Evolutionary conservation across 2,888 invertebrate genomes (phyloP), one percentile per base, ranked within the genome.

Genomic region (Habrosyne pyritoides): DNA sequence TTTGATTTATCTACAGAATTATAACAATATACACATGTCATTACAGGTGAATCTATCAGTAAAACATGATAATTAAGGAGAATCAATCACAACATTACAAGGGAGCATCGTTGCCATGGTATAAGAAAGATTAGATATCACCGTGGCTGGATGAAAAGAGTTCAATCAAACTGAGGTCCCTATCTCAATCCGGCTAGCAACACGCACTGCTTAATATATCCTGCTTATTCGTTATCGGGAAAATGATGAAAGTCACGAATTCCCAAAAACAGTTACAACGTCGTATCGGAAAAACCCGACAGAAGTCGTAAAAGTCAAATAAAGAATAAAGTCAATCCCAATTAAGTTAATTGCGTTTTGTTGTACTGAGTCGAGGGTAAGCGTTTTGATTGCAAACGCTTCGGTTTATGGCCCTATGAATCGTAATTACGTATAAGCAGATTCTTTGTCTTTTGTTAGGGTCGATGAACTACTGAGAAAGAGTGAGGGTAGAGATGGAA

Each of bases 271-370:
- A 42, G 42, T 30, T 28, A 49, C 49, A 63, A 60, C 59, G 54
- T 28, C 21, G 42, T 53, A 54, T 48, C 53, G 55, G 60, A 58
- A 61, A 65, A 69, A 71, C 64, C 68, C 63, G 64, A 70, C 73
- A 64, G 60, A 74, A 69, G 55, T 63, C 74, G 76, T 83, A 81
- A 83, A 84, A 79, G 72, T 71, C 69, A 75, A 81, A 84, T 77
- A 73, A 79, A 82, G 79, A 80, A 84, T 77, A 73, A 80, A 81
- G 79, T 77, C 77, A 71, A 73, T 71, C 68, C 72, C 79, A 83
- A 85, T 84, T 84, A 82, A 73, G 72, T 81, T 83, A 84, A 84
- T 84, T 79, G 78, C 69, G 72, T 82, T 81, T 74, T 63, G 70
- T 72, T 71, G 71, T 42, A 42, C 18, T 8, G 18, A 18, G 8